These are phyloP conservation scores for Cynopterus brachyotis DNA, from an alignment of 2,113 vertebrate species.

Conservation along the genomic window DNA sequence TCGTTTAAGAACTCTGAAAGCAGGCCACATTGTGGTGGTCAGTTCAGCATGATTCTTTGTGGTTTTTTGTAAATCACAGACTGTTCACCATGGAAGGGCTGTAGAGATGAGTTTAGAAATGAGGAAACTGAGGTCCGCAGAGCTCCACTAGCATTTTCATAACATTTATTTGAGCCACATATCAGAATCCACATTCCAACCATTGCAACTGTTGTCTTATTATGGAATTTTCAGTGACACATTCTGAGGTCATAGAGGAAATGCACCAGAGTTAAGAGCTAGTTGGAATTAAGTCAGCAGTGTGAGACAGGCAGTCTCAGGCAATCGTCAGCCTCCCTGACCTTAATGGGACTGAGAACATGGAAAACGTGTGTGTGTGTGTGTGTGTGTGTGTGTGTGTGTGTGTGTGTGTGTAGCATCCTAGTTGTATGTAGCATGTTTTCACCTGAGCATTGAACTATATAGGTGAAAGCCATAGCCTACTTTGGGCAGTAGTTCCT, in stretches of 20 bases:
- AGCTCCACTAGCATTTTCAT: neutral
- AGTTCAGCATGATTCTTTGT: neutral
- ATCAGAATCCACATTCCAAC: neutral
- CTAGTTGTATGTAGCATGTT: neutral
- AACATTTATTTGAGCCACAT: neutral
- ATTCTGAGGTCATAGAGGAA: conserved; percentile 52
- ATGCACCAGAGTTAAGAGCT: neutral
- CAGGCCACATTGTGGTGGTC: neutral
- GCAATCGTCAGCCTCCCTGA: neutral
- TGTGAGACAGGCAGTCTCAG: neutral
- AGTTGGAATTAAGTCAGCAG: conserved; percentile 48
- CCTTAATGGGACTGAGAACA: neutral
- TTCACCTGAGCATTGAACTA: neutral
- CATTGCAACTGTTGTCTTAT: neutral
- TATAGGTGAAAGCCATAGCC: neutral
- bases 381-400: neutral
- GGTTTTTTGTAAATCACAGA: neutral
- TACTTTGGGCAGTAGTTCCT: neutral
- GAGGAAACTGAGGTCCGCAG: neutral
- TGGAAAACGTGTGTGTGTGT: neutral
- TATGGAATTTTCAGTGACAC: conserved; percentile 19
- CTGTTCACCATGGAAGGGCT: neutral
- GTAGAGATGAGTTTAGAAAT: neutral
- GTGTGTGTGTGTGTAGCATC: neutral
- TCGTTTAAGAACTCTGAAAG: neutral